Evolutionary conservation across 2,888 invertebrate species (phyloP).

Genomic region (Altica lythri): DNA sequence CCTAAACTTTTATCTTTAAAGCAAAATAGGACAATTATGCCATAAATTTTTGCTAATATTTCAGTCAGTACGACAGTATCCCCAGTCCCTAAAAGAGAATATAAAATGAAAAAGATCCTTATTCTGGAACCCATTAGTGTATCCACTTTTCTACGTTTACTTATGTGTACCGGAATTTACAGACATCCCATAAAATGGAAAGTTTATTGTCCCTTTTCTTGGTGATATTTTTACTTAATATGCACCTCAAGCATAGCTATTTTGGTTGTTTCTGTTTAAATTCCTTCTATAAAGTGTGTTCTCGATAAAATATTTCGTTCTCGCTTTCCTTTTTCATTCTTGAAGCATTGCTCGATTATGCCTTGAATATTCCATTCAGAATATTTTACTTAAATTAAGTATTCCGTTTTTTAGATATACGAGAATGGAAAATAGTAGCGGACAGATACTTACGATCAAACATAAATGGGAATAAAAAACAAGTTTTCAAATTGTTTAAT

Average conservation of each 20-base stretch:
- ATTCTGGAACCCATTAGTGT: constrained; percentile 20
- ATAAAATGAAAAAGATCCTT: constrained; percentile 24
- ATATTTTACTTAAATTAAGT: no score
- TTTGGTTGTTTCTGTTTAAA: constrained; percentile 29
- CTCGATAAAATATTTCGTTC: constrained; percentile 20
- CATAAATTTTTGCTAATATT: constrained; percentile 17
- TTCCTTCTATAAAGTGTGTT: constrained; percentile 21
- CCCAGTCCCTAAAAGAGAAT: constrained; percentile 11
- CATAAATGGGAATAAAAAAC: no score
- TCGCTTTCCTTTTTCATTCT: constrained; percentile 11
- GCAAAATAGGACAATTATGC: constrained; percentile 10
- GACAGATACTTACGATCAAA: no score
- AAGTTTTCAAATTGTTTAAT: no score
- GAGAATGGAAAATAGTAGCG: no score
- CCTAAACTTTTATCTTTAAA: constrained; percentile 1
- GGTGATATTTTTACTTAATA: constrained; percentile 32
- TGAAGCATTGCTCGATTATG: constrained; percentile 23
- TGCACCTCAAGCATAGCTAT: constrained; percentile 29
- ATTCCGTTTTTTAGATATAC: no score
- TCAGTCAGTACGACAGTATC: constrained; percentile 12
- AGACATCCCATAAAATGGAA: constrained; percentile 31
- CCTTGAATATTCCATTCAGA: constrained; percentile 8
- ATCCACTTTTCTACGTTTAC: constrained; percentile 24
- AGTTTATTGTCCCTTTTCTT: constrained; percentile 31
- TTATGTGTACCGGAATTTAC: constrained; percentile 29